phyloP scores from a whole-genome alignment of 1,140 invertebrate genomes.

The Penaeus japonicus region DNA sequence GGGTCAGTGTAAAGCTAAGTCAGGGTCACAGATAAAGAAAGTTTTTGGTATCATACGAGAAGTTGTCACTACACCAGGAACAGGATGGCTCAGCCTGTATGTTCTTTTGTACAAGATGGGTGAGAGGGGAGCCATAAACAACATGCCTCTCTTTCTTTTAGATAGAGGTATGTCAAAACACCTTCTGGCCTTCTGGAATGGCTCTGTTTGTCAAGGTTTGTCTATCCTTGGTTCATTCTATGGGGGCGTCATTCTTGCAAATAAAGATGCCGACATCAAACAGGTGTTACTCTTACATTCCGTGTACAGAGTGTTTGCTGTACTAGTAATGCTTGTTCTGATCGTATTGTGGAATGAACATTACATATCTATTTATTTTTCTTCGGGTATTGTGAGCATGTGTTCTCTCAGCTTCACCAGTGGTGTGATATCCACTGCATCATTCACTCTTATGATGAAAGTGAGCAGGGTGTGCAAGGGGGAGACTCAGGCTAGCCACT shows the following conservation, averaged over 20 bases:
- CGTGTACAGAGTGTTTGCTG: constrained; percentile 12
- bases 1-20: neutral
- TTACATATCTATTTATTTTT: neutral
- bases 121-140: constrained; percentile 49
- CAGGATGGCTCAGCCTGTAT: constrained; percentile 33
- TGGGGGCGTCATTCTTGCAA: constrained; percentile 18
- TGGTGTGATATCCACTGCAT: constrained; percentile 38
- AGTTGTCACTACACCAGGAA: constrained; percentile 22
- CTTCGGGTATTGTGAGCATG: constrained; percentile 3
- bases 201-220: constrained; percentile 38
- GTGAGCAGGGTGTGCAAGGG: constrained; percentile 18
- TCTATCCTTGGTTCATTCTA: constrained; percentile 40
- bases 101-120: constrained; percentile 50
- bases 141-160: constrained; percentile 39
- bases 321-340: constrained; percentile 14
- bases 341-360: neutral
- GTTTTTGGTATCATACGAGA: constrained; percentile 30
- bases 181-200: constrained; percentile 43
- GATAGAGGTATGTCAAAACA: constrained; percentile 38
- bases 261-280: constrained; percentile 8
- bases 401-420: constrained; percentile 36
- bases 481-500: constrained; percentile 34
- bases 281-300: constrained; percentile 25
- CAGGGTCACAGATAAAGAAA: neutral
- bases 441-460: constrained; percentile 46